Base-by-base conservation (phyloP, 2,888 invertebrate species). In the Drosophila siamana region DNA sequence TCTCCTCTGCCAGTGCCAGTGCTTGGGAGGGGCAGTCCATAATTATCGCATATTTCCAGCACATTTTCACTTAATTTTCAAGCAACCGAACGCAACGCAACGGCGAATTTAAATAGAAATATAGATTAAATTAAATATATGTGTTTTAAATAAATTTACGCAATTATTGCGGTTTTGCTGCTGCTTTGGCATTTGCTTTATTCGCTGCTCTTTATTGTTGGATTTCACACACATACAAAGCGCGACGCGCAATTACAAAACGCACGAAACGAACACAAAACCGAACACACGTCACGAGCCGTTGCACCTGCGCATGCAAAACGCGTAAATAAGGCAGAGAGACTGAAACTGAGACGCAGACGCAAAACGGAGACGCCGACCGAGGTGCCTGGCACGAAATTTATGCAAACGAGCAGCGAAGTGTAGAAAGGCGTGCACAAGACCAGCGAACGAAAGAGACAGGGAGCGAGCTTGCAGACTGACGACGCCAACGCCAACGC, bases 321-420 rank as follows among this genome's bases (percentile, higher is more conserved):
- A 80, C 77, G 80, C 51, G 73, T 56, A 68, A 80, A 16, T 33
- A 33, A 33, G n/a, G 33, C 33, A 33, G 33, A 26, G 26, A 26
- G 26, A 26, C 26, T 26, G 26, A 33, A 33, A 33, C 33, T 1
- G n/a, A 33, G 33, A 33, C 33, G 33, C 11, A 33, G 33, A 33
- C 33, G 30, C n/a, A 4, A 3, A 5, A 1, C 24, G 24, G 9
- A 4, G 38, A 41, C 44, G 33, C 56, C 46, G 57, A 40, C 43
- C 15, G 51, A 65, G 56, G 80, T 80, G 80, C 88, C 80, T 84
- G 81, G 81, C 57, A 87, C 85, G 79, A 88, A 89, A 86, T 89
- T 89, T 86, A 86, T 86, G 85, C 89, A 86, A 86, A 88, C 85
- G 89, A 86, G 89, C 88, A 89, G 80, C 84, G 89, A 89, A 89